Percentiles rank a stretch among this genome's conserved stretches.
These are phyloP conservation scores for Anabacerthia variegaticeps DNA, from an alignment of 2,797 vertebrate genomes.

Conservation along the genomic window DNA sequence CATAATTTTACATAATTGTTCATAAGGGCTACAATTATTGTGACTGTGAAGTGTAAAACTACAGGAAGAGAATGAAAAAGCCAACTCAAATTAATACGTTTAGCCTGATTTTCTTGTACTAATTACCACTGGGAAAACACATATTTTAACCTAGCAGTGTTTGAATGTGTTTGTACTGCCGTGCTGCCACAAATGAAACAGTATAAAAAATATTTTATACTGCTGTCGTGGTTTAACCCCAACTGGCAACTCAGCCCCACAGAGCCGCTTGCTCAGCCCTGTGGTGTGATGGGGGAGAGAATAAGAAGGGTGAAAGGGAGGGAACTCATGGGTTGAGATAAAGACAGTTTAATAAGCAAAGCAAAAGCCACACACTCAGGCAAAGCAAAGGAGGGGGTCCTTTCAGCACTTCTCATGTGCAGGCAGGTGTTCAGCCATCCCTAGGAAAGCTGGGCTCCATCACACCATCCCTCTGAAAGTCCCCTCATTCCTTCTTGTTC, in stretches of 20 bases:
- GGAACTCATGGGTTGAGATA: not conserved
- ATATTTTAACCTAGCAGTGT: conserved; percentile 37
- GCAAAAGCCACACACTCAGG: not conserved
- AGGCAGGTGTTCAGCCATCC: not conserved
- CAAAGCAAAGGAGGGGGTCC: not conserved
- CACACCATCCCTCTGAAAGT: not conserved
- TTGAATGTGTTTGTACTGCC: not conserved
- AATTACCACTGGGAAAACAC: conserved; percentile 56
- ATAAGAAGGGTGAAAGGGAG: not conserved
- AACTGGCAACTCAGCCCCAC: not conserved
- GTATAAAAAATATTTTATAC: not conserved
- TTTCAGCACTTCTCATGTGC: not conserved
- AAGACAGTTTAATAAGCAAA: not conserved
- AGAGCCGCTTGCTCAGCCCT: not conserved
- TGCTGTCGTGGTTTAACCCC: not conserved
- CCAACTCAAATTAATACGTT: conserved; percentile 11
- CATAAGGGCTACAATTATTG: conserved; percentile 64
- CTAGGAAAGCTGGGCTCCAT: not conserved
- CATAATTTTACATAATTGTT: conserved; percentile 65
- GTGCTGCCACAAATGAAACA: not conserved
- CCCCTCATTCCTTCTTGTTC: not conserved
- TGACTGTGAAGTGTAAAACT: conserved; percentile 47
- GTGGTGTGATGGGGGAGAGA: not conserved
- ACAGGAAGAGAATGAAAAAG: conserved; percentile 44
- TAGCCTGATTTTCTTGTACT: conserved; percentile 55